Evolutionary conservation across 1,140 invertebrate species (phyloP).

Genomic region (Habropoda laboriosa): DNA sequence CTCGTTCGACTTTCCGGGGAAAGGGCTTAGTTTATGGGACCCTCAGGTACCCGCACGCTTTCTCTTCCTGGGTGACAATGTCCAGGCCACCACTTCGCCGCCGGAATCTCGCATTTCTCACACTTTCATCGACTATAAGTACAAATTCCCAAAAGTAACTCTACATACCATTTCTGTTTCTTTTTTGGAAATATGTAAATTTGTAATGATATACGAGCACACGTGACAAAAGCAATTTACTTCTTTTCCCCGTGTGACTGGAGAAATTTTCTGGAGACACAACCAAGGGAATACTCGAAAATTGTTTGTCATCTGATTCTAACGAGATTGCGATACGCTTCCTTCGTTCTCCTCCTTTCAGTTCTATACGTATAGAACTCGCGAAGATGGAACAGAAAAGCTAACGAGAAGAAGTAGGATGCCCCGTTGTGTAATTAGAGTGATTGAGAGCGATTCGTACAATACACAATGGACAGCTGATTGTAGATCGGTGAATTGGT

Average conservation of each 20-base stretch:
- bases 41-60: too few species aligned
- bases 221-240: slow-evolving; percentile 17
- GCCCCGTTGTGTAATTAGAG: slow-evolving; percentile 18
- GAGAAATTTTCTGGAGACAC: background rate
- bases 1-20: too few species aligned
- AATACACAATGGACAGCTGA: slow-evolving; percentile 19
- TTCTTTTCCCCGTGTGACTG: background rate
- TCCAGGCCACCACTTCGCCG: too few species aligned
- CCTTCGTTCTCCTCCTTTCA: background rate
- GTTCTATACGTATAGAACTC: too few species aligned
- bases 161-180: too few species aligned
- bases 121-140: too few species aligned
- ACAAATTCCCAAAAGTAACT: too few species aligned
- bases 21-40: too few species aligned
- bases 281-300: background rate
- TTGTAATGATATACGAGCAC: too few species aligned
- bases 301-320: background rate
- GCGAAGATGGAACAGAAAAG: background rate
- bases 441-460: background rate
- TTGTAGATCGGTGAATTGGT: background rate
- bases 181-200: background rate
- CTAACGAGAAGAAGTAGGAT: background rate
- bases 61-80: too few species aligned
- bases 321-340: background rate
- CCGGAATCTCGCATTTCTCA: too few species aligned